These are phyloP conservation scores for Dusona sp. DNA, from an alignment of 2,888 invertebrate species.

Conservation along the genomic window DNA sequence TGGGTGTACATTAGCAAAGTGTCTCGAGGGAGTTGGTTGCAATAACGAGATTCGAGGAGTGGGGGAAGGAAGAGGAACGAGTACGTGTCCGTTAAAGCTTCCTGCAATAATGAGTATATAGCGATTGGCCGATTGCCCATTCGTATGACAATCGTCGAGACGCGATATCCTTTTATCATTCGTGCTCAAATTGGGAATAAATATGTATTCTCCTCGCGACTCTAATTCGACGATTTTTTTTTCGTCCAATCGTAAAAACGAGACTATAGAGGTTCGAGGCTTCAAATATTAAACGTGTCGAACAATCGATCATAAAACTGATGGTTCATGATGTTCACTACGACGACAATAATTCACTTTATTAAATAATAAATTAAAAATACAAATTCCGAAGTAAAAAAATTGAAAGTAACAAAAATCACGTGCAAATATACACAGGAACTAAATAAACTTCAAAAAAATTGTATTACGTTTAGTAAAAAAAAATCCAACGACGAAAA, in stretches of 20 bases:
- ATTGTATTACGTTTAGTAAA: conserved; percentile 21
- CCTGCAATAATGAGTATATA: conserved; percentile 66
- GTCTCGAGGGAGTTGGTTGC: conserved; percentile 32
- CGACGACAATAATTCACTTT: background rate
- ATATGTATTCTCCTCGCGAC: conserved; percentile 38
- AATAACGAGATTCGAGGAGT: conserved; percentile 53
- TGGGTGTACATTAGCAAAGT: conserved; percentile 22
- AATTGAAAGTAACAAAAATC: background rate
- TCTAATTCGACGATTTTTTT: background rate
- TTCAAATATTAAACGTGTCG: background rate
- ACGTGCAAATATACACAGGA: background rate
- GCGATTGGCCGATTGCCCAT: conserved; percentile 67
- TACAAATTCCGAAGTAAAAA: background rate
- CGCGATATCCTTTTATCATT: conserved; percentile 69
- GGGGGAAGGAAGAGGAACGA: conserved; percentile 69
- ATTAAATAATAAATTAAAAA: background rate
- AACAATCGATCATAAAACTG: background rate
- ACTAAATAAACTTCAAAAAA: too few species aligned
- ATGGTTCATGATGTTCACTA: background rate
- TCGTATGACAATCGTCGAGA: conserved; percentile 67
- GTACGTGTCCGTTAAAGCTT: conserved; percentile 70
- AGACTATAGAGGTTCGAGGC: background rate
- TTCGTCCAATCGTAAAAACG: background rate
- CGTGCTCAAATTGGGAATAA: conserved; percentile 56
- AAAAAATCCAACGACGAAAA: background rate